Conservation (phyloP, 2,113 vertebrate genomes). For the Actinemys pallida region DNA sequence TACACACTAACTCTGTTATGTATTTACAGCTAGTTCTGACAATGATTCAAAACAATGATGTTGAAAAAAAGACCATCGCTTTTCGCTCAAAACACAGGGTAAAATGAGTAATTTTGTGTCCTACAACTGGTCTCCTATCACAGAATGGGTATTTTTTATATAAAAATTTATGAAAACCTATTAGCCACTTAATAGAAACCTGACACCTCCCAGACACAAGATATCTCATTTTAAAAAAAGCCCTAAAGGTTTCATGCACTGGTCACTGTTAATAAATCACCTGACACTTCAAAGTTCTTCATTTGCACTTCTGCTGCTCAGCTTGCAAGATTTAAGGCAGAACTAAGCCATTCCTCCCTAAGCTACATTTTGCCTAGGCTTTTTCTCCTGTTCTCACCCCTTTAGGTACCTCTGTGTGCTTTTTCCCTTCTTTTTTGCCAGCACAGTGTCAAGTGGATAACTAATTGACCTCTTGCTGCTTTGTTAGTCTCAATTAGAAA, state of each 20-base stretch:
- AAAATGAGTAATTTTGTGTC: accelerated
- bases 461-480: background rate
- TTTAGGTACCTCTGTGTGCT: accelerated
- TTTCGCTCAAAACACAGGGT: background rate
- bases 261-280: constrained; percentile 11
- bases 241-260: background rate
- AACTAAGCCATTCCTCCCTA: background rate
- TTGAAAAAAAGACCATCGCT: background rate
- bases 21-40: background rate
- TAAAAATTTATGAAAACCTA: background rate
- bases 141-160: background rate
- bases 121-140: background rate
- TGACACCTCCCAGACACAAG: background rate
- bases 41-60: background rate
- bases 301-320: background rate
- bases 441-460: background rate
- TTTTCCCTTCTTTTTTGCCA: background rate
- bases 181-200: background rate
- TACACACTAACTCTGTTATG: background rate
- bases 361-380: background rate
- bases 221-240: constrained; percentile 14
- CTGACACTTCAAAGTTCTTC: background rate
- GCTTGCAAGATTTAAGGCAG: background rate
- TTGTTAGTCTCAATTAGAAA: background rate
- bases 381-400: accelerated